Evolutionary conservation across 1,140 invertebrate genomes (phyloP).

Genomic region (Aphidius gifuensis): DNA sequence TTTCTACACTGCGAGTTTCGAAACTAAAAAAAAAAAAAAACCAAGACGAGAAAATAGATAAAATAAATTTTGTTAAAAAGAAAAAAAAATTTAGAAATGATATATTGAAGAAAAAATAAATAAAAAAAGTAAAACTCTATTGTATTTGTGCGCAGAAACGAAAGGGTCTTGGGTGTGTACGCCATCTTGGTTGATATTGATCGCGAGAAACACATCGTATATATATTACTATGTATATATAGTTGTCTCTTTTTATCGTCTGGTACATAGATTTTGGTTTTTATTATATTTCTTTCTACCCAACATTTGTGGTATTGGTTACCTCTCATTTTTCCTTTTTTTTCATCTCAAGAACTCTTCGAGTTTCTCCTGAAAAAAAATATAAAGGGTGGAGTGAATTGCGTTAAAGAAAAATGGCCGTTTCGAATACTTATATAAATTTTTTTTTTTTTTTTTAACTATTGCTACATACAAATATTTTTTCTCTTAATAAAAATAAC

Average conservation of each 20-base stretch:
- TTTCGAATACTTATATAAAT: too few relatives aligned
- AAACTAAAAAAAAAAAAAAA: too few relatives aligned
- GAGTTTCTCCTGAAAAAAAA: too few relatives aligned
- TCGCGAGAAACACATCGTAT: constrained; percentile 40
- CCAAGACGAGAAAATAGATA: too few relatives aligned
- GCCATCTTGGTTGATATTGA: constrained; percentile 57
- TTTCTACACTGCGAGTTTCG: too few relatives aligned
- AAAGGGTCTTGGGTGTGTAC: constrained; percentile 46
- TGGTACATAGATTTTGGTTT: neutral
- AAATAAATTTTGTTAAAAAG: too few relatives aligned
- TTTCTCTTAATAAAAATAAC: too few relatives aligned
- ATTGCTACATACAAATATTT: too few relatives aligned
- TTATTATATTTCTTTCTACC: neutral
- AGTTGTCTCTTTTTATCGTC: constrained; percentile 34
- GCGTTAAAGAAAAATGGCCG: too few relatives aligned
- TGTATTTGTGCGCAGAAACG: constrained; percentile 44
- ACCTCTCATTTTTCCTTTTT: constrained; percentile 38
- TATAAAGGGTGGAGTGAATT: constrained; percentile 35
- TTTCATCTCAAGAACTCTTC: constrained; percentile 32
- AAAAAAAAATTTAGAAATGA: too few relatives aligned
- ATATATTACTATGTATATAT: constrained; percentile 35
- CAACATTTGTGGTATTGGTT: constrained; percentile 15
- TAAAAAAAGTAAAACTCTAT: constrained; percentile 31
- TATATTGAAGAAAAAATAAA: too few relatives aligned
- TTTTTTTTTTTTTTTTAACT: too few relatives aligned